Conservation (phyloP, 2,888 invertebrate genomes). For the Brenthis daphne region DNA sequence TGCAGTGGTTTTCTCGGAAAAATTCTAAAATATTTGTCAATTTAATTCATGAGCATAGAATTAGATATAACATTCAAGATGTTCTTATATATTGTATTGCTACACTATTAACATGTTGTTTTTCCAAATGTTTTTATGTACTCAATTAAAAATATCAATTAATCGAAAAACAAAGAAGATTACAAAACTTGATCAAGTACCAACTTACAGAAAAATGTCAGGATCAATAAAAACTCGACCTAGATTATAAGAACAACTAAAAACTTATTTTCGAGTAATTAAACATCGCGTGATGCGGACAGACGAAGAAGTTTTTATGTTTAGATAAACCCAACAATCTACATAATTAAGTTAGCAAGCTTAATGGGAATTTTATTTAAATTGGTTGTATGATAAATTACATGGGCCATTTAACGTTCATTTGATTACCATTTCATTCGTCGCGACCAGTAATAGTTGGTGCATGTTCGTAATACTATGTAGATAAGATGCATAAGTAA, state of each 20-base stretch:
- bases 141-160: too few relatives aligned
- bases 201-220: too few relatives aligned
- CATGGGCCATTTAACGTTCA: slow-evolving; percentile 16
- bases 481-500: slow-evolving; percentile 23
- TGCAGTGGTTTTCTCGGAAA: too few relatives aligned
- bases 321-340: slow-evolving; percentile 1
- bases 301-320: not conserved
- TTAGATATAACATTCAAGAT: too few relatives aligned
- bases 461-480: slow-evolving; percentile 27
- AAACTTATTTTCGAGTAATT: not conserved
- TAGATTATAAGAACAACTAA: not conserved
- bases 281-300: not conserved
- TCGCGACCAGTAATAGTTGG: slow-evolving; percentile 24
- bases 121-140: too few relatives aligned
- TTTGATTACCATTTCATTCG: slow-evolving; percentile 21
- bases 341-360: slow-evolving; percentile 14
- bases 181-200: too few relatives aligned
- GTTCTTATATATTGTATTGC: too few relatives aligned
- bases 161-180: too few relatives aligned
- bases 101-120: too few relatives aligned
- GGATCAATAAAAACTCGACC: too few relatives aligned
- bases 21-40: too few relatives aligned
- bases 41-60: too few relatives aligned
- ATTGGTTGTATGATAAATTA: slow-evolving; percentile 14
- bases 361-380: slow-evolving; percentile 29